These are phyloP conservation scores for Leptopilina drosophilae DNA, from an alignment of 2,888 invertebrate species.

Conservation along the genomic window DNA sequence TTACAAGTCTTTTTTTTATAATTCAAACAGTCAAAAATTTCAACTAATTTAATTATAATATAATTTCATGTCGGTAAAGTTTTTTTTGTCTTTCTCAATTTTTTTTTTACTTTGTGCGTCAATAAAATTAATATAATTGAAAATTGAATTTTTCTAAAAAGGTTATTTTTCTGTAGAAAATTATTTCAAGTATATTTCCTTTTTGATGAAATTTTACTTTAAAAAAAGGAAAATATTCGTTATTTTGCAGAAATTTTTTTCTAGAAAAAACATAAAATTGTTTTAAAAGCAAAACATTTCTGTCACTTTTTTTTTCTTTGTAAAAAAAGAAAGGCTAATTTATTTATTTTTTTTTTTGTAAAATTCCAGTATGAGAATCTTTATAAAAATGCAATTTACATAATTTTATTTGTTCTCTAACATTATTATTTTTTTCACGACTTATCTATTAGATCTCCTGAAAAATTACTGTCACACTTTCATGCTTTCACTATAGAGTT, in stretches of 20 bases:
- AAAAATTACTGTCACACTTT: conserved; percentile 7
- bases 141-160: background rate
- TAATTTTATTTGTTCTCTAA: conserved; percentile 32
- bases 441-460: conserved; percentile 13
- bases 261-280: too few relatives aligned
- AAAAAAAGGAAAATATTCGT: background rate
- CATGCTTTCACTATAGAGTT: conserved; percentile 2
- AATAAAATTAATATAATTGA: background rate
- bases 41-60: background rate
- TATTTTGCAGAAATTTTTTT: too few relatives aligned
- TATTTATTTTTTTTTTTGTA: conserved; percentile 8
- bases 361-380: conserved; percentile 12
- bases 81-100: background rate
- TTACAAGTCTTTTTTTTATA: conserved; percentile 2
- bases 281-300: too few relatives aligned
- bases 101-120: background rate
- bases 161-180: too few relatives aligned
- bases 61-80: background rate
- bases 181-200: too few relatives aligned
- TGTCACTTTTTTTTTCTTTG: too few relatives aligned
- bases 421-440: conserved; percentile 16
- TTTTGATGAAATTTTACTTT: background rate
- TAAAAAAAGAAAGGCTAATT: background rate
- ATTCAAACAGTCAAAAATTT: conserved; percentile 1
- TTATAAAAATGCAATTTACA: conserved; percentile 17